These are phyloP conservation scores for Papilio elwesi DNA, from an alignment of 2,888 invertebrate species.

Conservation along the genomic window DNA sequence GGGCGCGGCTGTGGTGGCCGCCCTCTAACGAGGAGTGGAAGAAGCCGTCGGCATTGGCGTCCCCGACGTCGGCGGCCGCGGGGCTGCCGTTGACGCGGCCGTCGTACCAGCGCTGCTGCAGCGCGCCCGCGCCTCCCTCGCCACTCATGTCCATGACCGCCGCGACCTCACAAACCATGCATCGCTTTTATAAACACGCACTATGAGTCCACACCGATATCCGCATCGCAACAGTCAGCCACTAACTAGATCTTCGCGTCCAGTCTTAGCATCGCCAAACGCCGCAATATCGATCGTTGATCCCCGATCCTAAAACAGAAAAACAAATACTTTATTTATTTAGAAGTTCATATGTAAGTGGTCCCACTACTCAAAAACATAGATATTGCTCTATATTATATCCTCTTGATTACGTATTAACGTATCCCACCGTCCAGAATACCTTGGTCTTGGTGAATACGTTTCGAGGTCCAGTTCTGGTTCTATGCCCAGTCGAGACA, in stretches of 20 bases:
- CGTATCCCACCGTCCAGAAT: no score
- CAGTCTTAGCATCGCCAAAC: slow-evolving; percentile 58
- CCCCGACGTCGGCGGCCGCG: slow-evolving; percentile 76
- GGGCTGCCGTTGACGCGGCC: slow-evolving; percentile 83
- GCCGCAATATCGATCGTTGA: slow-evolving; percentile 46
- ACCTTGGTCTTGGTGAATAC: no score
- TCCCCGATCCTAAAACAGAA: slow-evolving; percentile 65
- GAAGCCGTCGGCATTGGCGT: slow-evolving; percentile 82
- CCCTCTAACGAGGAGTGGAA: slow-evolving; percentile 83
- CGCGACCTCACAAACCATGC: slow-evolving; percentile 82
- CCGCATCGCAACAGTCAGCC: slow-evolving; percentile 69
- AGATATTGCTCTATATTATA: no score
- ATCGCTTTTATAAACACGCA: slow-evolving; percentile 80
- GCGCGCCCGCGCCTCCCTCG: slow-evolving; percentile 69
- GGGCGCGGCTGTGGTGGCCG: slow-evolving; percentile 81
- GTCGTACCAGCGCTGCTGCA: slow-evolving; percentile 84
- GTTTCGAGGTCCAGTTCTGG: no score
- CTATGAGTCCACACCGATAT: slow-evolving; percentile 76
- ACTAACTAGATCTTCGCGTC: slow-evolving; percentile 55
- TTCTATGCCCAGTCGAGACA: no score
- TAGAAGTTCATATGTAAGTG: not conserved
- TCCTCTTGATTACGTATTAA: no score
- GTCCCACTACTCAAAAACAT: not conserved
- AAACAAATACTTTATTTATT: slow-evolving; percentile 6
- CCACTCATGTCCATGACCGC: slow-evolving; percentile 83